Conservation (phyloP, 2,888 invertebrate species). For the Panopea generosa region DNA sequence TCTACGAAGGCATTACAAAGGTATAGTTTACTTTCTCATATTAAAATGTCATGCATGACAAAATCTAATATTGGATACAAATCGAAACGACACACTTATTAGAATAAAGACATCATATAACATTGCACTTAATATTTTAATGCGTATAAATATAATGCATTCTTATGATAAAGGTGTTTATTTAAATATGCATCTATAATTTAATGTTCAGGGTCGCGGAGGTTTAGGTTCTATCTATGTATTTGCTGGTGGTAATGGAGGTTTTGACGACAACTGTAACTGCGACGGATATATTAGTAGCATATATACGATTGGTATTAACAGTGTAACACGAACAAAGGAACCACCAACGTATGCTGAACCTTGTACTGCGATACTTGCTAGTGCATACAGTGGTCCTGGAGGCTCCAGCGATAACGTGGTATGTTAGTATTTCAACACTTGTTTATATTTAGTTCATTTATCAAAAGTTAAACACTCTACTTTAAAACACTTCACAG, state of each 20-base stretch:
- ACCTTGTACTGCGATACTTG: constrained; percentile 41
- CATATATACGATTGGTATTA: constrained; percentile 93
- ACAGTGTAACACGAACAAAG: constrained; percentile 90
- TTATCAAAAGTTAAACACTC: no score
- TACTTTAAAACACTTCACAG: no score
- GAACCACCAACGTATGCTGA: constrained; percentile 89
- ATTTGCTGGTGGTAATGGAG: constrained; percentile 96
- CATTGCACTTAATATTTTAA: no score
- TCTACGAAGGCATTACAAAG: not conserved
- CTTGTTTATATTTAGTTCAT: no score
- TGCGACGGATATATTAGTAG: constrained; percentile 94
- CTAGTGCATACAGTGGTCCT: constrained; percentile 39
- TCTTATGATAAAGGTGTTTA: no score
- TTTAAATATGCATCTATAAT: not conserved
- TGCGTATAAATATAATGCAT: no score
- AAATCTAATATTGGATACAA: no score
- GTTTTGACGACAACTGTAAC: constrained; percentile 93
- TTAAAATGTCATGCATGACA: no score
- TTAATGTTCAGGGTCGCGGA: constrained; percentile 86
- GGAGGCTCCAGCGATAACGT: constrained; percentile 14
- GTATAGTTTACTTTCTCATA: not conserved
- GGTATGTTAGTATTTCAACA: constrained; percentile 27
- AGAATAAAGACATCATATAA: no score
- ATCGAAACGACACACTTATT: no score
- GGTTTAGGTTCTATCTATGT: constrained; percentile 94